Evolutionary conservation across 2,113 vertebrate species (phyloP).

Genomic region (Rana temporaria): DNA sequence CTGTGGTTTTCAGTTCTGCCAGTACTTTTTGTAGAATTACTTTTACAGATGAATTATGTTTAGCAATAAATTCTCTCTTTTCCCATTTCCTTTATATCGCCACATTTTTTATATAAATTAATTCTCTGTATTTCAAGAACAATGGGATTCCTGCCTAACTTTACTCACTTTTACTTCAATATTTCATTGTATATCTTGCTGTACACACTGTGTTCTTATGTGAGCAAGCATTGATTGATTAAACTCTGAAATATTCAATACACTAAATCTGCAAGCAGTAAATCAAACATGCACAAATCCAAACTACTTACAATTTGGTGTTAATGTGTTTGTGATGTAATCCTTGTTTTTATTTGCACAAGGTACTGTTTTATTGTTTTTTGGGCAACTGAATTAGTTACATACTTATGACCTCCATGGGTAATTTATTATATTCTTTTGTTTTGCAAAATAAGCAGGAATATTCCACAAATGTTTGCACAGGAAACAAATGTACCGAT

Average conservation of each 20-base stretch:
- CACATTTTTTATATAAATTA: no score
- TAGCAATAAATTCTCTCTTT: no score
- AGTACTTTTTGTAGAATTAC: no score
- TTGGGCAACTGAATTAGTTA: neutral
- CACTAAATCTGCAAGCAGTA: constrained; percentile 8
- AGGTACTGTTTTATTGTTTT: neutral
- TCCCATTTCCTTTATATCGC: no score
- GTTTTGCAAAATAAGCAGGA: neutral
- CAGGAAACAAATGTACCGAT: no score
- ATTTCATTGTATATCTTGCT: neutral
- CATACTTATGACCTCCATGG: neutral
- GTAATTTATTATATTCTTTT: neutral
- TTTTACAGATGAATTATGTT: no score
- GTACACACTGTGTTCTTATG: constrained; percentile 1
- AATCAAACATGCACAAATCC: constrained; percentile 10
- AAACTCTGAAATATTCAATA: constrained; percentile 19
- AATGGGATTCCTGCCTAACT: constrained; percentile 5
- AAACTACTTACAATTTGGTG: constrained; percentile 7
- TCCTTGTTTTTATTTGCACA: neutral
- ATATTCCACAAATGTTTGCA: no score
- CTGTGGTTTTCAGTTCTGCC: no score
- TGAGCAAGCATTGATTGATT: constrained; percentile 22
- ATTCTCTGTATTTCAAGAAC: neutral
- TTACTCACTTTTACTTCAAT: neutral
- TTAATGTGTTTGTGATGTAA: neutral